Evolutionary conservation across 2,888 invertebrate species (phyloP).

Genomic region (Aspidapion aeneum): DNA sequence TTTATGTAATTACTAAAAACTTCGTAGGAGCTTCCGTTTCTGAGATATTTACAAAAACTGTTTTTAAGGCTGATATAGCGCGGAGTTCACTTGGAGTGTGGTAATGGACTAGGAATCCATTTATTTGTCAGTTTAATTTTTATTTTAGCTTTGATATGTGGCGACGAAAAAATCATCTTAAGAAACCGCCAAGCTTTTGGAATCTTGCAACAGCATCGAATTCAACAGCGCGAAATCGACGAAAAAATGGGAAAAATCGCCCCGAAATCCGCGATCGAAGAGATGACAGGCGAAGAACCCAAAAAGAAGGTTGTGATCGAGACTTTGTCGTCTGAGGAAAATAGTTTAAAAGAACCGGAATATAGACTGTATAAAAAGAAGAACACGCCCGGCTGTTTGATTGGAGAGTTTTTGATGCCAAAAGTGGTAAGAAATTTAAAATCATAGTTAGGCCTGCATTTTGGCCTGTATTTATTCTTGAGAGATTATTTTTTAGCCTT

Average conservation of each 20-base stretch:
- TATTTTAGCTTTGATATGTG: constrained; percentile 55
- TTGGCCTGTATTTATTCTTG: no score
- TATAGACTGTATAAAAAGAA: constrained; percentile 59
- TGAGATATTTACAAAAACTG: background rate
- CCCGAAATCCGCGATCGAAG: constrained; percentile 28
- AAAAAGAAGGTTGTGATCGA: constrained; percentile 36
- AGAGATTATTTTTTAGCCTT: no score
- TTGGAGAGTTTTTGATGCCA: constrained; percentile 62
- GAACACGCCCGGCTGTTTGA: constrained; percentile 53
- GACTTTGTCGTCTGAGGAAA: constrained; percentile 34
- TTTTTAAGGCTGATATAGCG: background rate
- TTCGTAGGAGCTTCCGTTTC: no score
- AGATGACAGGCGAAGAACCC: constrained; percentile 29
- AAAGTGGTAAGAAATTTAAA: constrained; percentile 53
- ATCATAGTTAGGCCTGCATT: no score
- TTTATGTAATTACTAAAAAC: no score
- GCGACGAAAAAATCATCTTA: constrained; percentile 63
- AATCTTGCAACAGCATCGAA: constrained; percentile 67
- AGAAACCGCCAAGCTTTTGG: constrained; percentile 74
- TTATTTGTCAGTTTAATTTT: background rate
- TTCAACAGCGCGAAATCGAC: constrained; percentile 65
- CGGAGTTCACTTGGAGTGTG: no score
- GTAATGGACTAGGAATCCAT: no score
- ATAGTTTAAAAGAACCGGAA: constrained; percentile 49
- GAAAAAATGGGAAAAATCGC: constrained; percentile 38